Base-by-base conservation (phyloP, 2,888 invertebrate genomes). In the Melangyna quadrimaculata region DNA sequence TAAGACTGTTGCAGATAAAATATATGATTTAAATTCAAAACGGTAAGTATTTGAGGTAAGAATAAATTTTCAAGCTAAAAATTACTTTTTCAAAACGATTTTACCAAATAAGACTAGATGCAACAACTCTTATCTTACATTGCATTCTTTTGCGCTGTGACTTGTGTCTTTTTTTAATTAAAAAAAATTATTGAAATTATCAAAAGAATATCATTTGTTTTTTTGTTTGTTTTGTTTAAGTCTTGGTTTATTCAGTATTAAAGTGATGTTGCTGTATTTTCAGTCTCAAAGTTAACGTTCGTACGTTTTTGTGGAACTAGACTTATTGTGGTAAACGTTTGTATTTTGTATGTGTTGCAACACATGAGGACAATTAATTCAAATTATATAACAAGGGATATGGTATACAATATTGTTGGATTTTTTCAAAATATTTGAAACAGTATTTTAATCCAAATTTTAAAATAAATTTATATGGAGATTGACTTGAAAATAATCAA, bases 181-280 rank as follows among this genome's bases (percentile, higher is more conserved):
- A 65, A 24, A 71, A 27, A 61, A 72, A 59, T 12, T 59, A 59
- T 22, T 14, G 12, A 55, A 55, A 32, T 55, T 29, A 55, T 55
- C 17, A 55, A 55, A 55, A 55, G 29, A 55, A 55, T 55, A 55
- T 32, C 24, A 51, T 51, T 51, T 29, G 17, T 59, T 12, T 14
- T 24, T 27, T n/a, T 27, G 32, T 57, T 19, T 7, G 24, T 29
- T n/a, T 14, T n/a, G n/a, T n/a, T 59, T 43, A 45, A 65, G 45
- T 65, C 65, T 65, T 65, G 19, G 8, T 29, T 43, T 65, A 45
- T 8, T 65, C 63, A 63, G 63, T 63, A 63, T 65, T 22, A 14
- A 71, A 78, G 78, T 78, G 78, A 78, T 78, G 78, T 78, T 72
- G 57, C 72, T 71, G 78, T 78, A 78, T 57, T 71, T 57, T 78